Conservation (phyloP, 2,797 vertebrate genomes). For the Selene dorsalis region DNA sequence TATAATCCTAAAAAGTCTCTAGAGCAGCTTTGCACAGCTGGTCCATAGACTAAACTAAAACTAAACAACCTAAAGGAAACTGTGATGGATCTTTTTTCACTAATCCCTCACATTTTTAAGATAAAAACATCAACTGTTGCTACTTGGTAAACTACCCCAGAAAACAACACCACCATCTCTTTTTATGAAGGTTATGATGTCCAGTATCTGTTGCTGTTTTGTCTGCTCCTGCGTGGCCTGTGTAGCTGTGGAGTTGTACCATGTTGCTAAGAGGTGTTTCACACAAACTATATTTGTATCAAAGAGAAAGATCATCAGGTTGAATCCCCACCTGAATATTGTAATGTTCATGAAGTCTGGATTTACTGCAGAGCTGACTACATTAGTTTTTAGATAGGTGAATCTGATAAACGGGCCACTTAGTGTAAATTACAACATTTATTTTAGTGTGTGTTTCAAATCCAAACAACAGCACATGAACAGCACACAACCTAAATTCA, state of each 20-base stretch:
- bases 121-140: not conserved
- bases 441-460: constrained; percentile 7
- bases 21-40: not conserved
- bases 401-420: not conserved
- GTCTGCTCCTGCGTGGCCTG: not conserved
- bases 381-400: not conserved
- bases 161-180: not conserved
- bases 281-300: not conserved
- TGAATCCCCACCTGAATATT: not conserved
- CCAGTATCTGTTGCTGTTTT: not conserved
- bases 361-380: not conserved
- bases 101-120: not conserved
- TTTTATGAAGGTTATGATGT: not conserved
- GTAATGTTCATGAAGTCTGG: not conserved
- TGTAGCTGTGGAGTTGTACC: not conserved
- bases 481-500: not conserved
- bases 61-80: not conserved
- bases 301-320: not conserved
- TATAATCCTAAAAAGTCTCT: not conserved
- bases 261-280: not conserved
- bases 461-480: not conserved
- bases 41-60: not conserved
- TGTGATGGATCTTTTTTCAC: not conserved
- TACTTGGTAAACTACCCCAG: not conserved
- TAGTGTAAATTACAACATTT: not conserved